phyloP scores from a whole-genome alignment of 2,113 vertebrate genomes.

The Carettochelys insculpta region DNA sequence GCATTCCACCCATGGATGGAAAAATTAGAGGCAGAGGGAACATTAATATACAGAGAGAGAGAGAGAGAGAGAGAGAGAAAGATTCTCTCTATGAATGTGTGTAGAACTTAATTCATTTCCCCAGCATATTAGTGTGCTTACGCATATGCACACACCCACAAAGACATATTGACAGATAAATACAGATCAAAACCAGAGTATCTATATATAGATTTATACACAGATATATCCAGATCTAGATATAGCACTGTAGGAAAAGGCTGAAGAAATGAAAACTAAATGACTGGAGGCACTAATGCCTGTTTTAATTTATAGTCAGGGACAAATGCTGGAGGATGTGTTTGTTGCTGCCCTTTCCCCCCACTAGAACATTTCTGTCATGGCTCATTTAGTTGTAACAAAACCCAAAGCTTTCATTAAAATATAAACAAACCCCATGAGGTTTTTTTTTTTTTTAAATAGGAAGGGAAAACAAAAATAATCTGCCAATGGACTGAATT shows the following conservation, averaged over 20 bases:
- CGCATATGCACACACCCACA: not conserved
- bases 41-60: too few species aligned
- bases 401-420: not conserved
- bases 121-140: not conserved
- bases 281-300: not conserved
- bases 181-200: not conserved
- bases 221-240: not conserved
- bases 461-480: not conserved
- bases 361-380: not conserved
- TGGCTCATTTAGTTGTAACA: not conserved
- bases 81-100: not conserved
- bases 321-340: not conserved
- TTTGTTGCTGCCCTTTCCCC: slow-evolving; percentile 1
- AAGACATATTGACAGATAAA: not conserved
- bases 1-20: too few species aligned
- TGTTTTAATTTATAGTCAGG: slow-evolving; percentile 29
- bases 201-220: not conserved
- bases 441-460: not conserved
- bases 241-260: not conserved
- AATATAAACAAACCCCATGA: not conserved
- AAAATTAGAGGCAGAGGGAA: too few species aligned
- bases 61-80: too few species aligned
- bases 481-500: not conserved
- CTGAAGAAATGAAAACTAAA: slow-evolving; percentile 14
- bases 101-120: not conserved